Conservation (phyloP, 1,140 invertebrate genomes). For the Pseudomyrmex dendroicus region DNA sequence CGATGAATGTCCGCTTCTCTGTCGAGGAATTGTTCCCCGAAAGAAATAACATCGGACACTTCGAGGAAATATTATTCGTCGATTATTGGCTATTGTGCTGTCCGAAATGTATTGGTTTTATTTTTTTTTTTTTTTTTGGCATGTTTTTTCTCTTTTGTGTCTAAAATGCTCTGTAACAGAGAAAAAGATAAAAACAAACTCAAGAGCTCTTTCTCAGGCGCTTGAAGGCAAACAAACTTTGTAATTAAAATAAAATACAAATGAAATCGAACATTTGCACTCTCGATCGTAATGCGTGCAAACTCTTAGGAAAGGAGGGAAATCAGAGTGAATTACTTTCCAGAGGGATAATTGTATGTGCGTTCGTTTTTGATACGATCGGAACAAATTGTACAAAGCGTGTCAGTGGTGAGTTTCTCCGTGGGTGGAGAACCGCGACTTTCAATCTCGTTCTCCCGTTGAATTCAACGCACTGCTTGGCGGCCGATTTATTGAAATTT, state of each 20-base stretch:
- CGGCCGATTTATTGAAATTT: slow-evolving; percentile 72
- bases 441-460: slow-evolving; percentile 56
- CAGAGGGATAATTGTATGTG: slow-evolving; percentile 28
- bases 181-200: too few species aligned
- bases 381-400: slow-evolving; percentile 49
- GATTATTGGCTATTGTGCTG: background rate
- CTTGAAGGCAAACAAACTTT: too few species aligned
- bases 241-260: too few species aligned
- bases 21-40: slow-evolving; percentile 37
- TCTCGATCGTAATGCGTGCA: background rate
- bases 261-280: background rate
- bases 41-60: slow-evolving; percentile 34
- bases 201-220: too few species aligned
- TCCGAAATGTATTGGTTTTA: background rate
- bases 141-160: background rate
- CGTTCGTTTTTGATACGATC: slow-evolving; percentile 37
- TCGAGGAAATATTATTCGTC: background rate
- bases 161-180: background rate
- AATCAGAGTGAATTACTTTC: slow-evolving; percentile 19
- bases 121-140: too few species aligned
- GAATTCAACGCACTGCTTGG: slow-evolving; percentile 74
- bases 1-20: slow-evolving; percentile 59
- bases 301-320: background rate
- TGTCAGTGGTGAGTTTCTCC: slow-evolving; percentile 53
- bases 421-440: slow-evolving; percentile 45